Conservation (phyloP, 1,140 invertebrate species). For the Palaemon carinicauda region DNA sequence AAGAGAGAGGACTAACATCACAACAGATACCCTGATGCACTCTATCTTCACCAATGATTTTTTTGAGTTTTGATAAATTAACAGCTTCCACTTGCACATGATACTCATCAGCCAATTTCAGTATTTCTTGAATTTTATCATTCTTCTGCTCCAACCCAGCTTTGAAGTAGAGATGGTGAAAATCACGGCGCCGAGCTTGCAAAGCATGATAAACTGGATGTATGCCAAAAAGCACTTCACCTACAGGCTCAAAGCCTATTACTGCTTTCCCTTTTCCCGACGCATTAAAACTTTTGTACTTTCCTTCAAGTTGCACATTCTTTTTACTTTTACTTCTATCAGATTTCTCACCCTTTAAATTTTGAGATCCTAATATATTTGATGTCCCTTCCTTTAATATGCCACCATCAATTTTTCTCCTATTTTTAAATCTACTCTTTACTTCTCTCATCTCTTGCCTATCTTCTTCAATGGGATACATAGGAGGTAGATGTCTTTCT, state of each 20-base stretch:
- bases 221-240: constrained; percentile 31
- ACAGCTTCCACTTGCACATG: neutral
- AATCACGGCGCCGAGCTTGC: neutral
- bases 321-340: neutral
- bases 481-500: neutral
- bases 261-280: neutral
- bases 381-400: neutral
- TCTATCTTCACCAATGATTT: constrained; percentile 7
- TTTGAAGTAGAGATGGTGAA: constrained; percentile 23
- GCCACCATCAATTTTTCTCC: neutral
- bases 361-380: no score
- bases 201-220: constrained; percentile 23
- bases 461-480: neutral
- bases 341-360: neutral
- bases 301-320: neutral
- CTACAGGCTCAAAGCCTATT: neutral
- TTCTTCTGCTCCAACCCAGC: neutral
- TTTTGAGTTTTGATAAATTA: neutral
- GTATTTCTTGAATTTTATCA: constrained; percentile 23
- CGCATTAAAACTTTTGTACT: neutral
- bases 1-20: constrained; percentile 21
- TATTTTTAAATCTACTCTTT: neutral
- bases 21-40: constrained; percentile 46
- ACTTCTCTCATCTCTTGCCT: neutral
- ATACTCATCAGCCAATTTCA: neutral